Percentiles rank a stretch among this genome's conserved stretches.
Evolutionary conservation across 1,140 invertebrate species (phyloP).

Genomic region (Asobara japonica): DNA sequence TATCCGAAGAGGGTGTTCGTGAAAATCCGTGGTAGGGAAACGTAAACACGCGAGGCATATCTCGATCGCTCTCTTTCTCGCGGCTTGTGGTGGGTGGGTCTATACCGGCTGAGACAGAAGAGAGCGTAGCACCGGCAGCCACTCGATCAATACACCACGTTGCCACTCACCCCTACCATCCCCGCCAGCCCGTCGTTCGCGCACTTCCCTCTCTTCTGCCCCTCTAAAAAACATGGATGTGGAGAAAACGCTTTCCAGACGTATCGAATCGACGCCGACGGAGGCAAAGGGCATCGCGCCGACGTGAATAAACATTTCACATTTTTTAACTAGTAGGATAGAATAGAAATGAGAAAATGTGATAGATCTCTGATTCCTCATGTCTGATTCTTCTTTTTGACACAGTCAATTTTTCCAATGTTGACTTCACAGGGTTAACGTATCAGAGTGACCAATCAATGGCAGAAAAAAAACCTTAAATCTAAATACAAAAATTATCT

Average conservation of each 20-base stretch:
- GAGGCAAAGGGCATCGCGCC: conserved; percentile 48
- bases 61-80: not conserved
- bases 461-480: no score
- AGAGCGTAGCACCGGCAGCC: conserved; percentile 45
- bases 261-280: conserved; percentile 49
- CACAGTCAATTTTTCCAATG: no score
- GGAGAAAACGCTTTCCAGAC: conserved; percentile 51
- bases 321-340: no score
- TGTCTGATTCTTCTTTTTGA: no score
- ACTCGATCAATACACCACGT: conserved; percentile 67
- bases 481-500: no score
- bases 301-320: no score
- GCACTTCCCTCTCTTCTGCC: conserved; percentile 27
- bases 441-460: no score
- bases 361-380: no score
- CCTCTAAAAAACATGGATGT: conserved; percentile 37
- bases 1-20: conserved; percentile 26
- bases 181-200: conserved; percentile 35
- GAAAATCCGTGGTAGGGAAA: conserved; percentile 26
- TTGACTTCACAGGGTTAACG: no score
- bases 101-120: conserved; percentile 36
- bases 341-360: no score
- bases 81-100: not conserved
- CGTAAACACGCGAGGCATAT: conserved; percentile 18
- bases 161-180: conserved; percentile 50